These are phyloP conservation scores for Acromyrmex heyeri DNA, from an alignment of 1,140 invertebrate genomes.

Conservation along the genomic window DNA sequence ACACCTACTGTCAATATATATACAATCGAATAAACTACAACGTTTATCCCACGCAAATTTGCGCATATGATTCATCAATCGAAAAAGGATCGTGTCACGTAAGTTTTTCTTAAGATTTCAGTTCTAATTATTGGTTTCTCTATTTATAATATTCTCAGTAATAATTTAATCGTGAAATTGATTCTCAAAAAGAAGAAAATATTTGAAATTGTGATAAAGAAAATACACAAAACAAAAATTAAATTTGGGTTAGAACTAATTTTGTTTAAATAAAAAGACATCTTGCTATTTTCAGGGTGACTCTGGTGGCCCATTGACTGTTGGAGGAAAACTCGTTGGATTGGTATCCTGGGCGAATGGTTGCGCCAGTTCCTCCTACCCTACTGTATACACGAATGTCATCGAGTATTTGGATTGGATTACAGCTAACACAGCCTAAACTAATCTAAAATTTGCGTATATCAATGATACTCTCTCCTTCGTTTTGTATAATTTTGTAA, in stretches of 20 bases:
- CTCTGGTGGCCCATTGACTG: constrained; percentile 87
- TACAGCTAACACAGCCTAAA: constrained; percentile 25
- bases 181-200: neutral
- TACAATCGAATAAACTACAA: neutral
- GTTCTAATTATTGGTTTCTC: too few relatives aligned
- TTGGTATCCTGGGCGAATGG: constrained; percentile 86
- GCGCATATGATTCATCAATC: constrained; percentile 63
- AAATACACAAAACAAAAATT: neutral
- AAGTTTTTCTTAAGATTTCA: constrained; percentile 42
- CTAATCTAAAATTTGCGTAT: neutral
- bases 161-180: neutral
- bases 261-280: neutral
- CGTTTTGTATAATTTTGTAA: constrained; percentile 9
- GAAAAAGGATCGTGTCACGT: constrained; percentile 73
- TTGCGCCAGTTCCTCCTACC: constrained; percentile 80
- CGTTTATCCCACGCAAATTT: constrained; percentile 64
- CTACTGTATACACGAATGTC: constrained; percentile 84
- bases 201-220: neutral
- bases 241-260: neutral
- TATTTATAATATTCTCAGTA: neutral
- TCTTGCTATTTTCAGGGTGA: constrained; percentile 84
- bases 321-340: constrained; percentile 81
- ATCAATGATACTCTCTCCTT: neutral
- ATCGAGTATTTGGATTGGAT: constrained; percentile 71
- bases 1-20: constrained; percentile 38